phyloP scores from a whole-genome alignment of 2,113 vertebrate genomes.

The Equus quagga region DNA sequence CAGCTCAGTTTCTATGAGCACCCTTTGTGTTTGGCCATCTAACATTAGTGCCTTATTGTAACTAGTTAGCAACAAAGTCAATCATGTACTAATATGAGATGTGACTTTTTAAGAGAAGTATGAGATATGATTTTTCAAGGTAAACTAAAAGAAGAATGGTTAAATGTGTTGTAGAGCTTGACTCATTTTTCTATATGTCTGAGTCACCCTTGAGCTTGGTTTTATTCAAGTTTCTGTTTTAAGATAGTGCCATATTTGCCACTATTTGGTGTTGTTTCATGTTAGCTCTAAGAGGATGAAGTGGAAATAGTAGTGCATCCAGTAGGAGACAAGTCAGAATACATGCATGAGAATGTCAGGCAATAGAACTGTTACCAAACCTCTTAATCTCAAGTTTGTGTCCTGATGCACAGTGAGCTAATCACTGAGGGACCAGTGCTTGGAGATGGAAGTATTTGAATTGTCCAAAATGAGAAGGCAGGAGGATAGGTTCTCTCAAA shows the following conservation, averaged over 20 bases:
- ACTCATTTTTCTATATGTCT: background rate
- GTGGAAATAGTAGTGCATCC: background rate
- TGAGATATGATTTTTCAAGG: background rate
- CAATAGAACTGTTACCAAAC: background rate
- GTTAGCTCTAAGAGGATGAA: background rate
- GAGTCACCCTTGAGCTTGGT: background rate
- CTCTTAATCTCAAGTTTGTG: no score
- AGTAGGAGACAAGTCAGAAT: background rate
- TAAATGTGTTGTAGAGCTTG: background rate
- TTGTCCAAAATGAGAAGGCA: no score
- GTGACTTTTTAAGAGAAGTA: background rate
- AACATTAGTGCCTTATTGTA: background rate
- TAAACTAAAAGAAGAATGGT: background rate
- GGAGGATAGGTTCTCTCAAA: no score
- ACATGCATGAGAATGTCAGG: background rate
- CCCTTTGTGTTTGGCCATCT: background rate
- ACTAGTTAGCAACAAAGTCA: background rate
- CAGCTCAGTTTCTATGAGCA: background rate
- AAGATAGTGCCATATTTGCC: background rate
- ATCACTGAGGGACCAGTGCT: no score
- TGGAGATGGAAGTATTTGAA: no score
- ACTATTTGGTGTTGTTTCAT: background rate
- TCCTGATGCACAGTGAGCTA: no score
- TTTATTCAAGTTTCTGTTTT: background rate
- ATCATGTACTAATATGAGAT: background rate